These are phyloP conservation scores for Molanna angustata DNA, from an alignment of 2,888 invertebrate genomes.

Conservation along the genomic window DNA sequence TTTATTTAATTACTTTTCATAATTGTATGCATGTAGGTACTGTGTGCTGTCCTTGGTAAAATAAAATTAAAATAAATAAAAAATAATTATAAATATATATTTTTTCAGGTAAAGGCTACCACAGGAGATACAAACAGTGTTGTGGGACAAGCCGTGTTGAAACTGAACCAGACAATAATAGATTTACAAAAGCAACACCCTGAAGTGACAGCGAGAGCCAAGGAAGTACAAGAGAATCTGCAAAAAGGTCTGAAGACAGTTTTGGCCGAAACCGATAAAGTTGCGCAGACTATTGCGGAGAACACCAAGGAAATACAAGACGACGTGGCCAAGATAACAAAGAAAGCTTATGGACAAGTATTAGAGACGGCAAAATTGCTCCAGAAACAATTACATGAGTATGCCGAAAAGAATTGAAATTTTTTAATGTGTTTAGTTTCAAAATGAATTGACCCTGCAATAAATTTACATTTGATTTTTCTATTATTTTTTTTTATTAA, in stretches of 20 bases:
- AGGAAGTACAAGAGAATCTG: conserved; percentile 26
- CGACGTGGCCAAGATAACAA: conserved; percentile 26
- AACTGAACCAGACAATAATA: conserved; percentile 28
- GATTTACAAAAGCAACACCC: conserved; percentile 27
- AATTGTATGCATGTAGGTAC: too few relatives aligned
- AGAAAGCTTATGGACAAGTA: conserved; percentile 30
- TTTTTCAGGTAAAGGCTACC: conserved; percentile 18
- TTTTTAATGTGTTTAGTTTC: too few relatives aligned
- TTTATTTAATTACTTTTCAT: too few relatives aligned
- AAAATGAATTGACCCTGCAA: too few relatives aligned
- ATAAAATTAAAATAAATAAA: too few relatives aligned
- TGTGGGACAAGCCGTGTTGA: conserved; percentile 22
- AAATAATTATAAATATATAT: neutral
- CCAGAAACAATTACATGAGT: conserved; percentile 30
- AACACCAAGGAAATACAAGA: conserved; percentile 30
- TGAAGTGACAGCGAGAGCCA: conserved; percentile 22
- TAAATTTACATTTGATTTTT: too few relatives aligned
- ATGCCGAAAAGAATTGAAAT: conserved; percentile 27
- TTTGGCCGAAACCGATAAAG: conserved; percentile 26
- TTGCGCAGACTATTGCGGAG: conserved; percentile 27
- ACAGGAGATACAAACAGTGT: conserved; percentile 23
- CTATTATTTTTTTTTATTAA: too few relatives aligned
- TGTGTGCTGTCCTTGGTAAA: too few relatives aligned
- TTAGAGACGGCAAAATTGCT: conserved; percentile 23
- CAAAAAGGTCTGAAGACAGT: conserved; percentile 30